Evolutionary conservation across 2,797 vertebrate genomes (phyloP), one percentile per base, ranked within the genome.

Genomic region (Tragopan temminckii): DNA sequence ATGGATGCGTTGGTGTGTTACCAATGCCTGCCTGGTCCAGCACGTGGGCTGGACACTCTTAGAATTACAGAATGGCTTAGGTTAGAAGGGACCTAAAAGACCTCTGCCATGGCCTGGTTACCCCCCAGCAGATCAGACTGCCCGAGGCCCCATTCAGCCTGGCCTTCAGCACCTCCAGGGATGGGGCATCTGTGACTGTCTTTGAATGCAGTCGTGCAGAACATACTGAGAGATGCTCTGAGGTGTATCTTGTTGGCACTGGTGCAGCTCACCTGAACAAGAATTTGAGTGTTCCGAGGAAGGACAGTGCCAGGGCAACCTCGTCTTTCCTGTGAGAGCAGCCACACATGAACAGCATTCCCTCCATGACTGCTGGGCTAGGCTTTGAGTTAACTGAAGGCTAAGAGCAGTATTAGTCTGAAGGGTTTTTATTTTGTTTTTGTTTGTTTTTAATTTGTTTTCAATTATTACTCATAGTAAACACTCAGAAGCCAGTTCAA

Each of bases 211-310:
- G 14, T 23, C 66, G 31, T 2, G 3, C 16, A 61, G 35, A 52
- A 18, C n/a, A 36, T 8, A 14, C 5, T 7, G n/a, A 13, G 31
- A 35, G 11, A 35, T 85, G 62, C 27, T 8, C 11, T 13, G 7
- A 7, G 25, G 1, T 0, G 8, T 31, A 24, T 6, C 31, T 58
- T 4, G 0, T 5, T 55, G 62, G 33, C 19, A 3, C 0, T 0
- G 9, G 8, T 14, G 5, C n/a, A 57, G 23, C 7, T 36, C 67
- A 20, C 16, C 13, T 40, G 67, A 16, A 29, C 48, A 0, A 3
- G 13, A 64, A 25, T 33, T 12, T 59, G 64, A 17, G 24, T 68
- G 74, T 82, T 87, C 33, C 9, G 21, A 52, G 52, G 33, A 61
- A 50, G 21, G 40, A 45, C 24, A 16, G 55, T 27, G 25, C n/a